Conservation (phyloP, 2,888 invertebrate species). For the Scaptomyza parva region DNA sequence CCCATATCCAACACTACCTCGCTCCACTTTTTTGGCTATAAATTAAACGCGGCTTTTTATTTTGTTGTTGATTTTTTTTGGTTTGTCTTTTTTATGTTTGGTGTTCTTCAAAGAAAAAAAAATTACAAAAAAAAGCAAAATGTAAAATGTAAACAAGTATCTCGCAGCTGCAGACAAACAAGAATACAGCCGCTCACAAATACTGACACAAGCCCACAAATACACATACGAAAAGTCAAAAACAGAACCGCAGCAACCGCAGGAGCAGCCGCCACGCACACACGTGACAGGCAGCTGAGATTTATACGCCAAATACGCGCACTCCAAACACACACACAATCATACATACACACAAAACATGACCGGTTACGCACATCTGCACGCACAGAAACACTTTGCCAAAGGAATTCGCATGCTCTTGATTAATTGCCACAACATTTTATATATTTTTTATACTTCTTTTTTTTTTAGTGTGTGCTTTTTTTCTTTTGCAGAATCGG, state of each 20-base stretch:
- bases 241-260: slow-evolving; percentile 52
- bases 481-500: slow-evolving; percentile 31
- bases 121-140: slow-evolving; percentile 54
- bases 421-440: slow-evolving; percentile 81
- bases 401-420: slow-evolving; percentile 77
- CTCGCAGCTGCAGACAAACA: slow-evolving; percentile 62
- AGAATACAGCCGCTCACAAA: too few relatives aligned
- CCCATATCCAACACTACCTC: slow-evolving; percentile 9
- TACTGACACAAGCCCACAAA: slow-evolving; percentile 18
- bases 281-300: slow-evolving; percentile 72
- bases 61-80: slow-evolving; percentile 32
- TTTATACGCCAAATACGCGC: slow-evolving; percentile 64
- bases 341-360: slow-evolving; percentile 25
- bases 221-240: slow-evolving; percentile 44
- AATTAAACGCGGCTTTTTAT: slow-evolving; percentile 73
- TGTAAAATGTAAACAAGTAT: slow-evolving; percentile 82
- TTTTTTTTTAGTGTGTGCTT: slow-evolving; percentile 18
- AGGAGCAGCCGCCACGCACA: slow-evolving; percentile 45
- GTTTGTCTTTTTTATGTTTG: slow-evolving; percentile 13
- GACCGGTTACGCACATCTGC: slow-evolving; percentile 32
- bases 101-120: too few relatives aligned
- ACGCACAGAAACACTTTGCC: slow-evolving; percentile 55
- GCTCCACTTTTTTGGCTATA: slow-evolving; percentile 54
- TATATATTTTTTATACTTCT: slow-evolving; percentile 44
- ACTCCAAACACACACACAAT: slow-evolving; percentile 24